Conservation (phyloP, 2,113 vertebrate species). For the Orthonyx spaldingii region DNA sequence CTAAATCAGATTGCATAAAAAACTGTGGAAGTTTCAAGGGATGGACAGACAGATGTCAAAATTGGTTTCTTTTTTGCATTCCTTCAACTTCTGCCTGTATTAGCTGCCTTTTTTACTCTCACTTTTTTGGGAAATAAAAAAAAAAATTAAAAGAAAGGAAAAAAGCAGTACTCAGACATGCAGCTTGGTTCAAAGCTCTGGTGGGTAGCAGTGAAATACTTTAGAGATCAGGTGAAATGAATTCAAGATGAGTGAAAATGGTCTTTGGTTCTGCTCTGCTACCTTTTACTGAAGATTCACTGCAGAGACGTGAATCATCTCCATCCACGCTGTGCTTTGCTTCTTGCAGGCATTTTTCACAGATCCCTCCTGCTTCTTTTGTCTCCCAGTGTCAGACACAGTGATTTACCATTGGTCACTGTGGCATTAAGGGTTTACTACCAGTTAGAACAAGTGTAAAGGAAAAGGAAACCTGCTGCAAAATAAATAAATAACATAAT, state of each 20-base stretch:
- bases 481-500: background rate
- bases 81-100: background rate
- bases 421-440: background rate
- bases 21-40: background rate
- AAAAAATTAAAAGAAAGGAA: background rate
- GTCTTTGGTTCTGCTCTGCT: slow-evolving; percentile 62
- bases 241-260: slow-evolving; percentile 58
- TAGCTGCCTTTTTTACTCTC: background rate
- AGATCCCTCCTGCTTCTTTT: slow-evolving; percentile 23
- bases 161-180: background rate
- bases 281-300: slow-evolving; percentile 55
- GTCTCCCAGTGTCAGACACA: background rate
- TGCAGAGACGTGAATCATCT: slow-evolving; percentile 48
- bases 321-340: background rate
- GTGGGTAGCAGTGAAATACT: slow-evolving; percentile 15
- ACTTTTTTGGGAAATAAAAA: background rate
- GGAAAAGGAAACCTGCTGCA: background rate
- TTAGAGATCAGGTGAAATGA: slow-evolving; percentile 48
- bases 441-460: background rate
- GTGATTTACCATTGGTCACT: background rate
- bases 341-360: slow-evolving; percentile 47
- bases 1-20: background rate
- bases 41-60: background rate
- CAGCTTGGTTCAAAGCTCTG: slow-evolving; percentile 6
- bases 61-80: background rate